phyloP scores from a whole-genome alignment of 2,888 invertebrate genomes.

The Protonemura montana region DNA sequence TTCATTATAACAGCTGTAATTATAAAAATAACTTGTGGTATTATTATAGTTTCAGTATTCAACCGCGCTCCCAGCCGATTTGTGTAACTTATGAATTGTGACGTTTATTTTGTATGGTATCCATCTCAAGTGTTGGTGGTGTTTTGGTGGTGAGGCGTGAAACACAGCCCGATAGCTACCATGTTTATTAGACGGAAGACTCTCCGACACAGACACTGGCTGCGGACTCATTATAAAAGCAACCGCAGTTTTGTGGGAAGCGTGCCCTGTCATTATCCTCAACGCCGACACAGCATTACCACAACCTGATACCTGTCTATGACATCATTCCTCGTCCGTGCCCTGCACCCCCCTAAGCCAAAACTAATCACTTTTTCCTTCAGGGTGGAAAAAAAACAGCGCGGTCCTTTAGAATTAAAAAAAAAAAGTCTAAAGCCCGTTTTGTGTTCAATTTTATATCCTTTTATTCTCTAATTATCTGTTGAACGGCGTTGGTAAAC shows the following conservation, averaged over 20 bases:
- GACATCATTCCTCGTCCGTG: constrained; percentile 26
- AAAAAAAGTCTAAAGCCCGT: constrained; percentile 1
- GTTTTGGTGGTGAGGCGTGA: constrained; percentile 29
- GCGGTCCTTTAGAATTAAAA: not conserved
- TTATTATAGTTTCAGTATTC: constrained; percentile 24
- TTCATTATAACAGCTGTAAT: not conserved
- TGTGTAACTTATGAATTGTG: constrained; percentile 22
- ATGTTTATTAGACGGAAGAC: constrained; percentile 26
- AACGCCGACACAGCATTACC: constrained; percentile 24
- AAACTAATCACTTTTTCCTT: constrained; percentile 36
- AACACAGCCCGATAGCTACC: constrained; percentile 17
- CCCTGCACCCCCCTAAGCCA: constrained; percentile 8
- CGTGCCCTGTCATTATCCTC: constrained; percentile 42
- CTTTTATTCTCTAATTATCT: constrained; percentile 39
- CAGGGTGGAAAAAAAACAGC: not conserved
- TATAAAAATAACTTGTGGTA: not conserved
- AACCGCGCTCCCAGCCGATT: not conserved
- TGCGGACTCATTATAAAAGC: constrained; percentile 26
- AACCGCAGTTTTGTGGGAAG: constrained; percentile 27
- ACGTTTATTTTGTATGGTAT: not conserved
- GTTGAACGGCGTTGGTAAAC: not conserved
- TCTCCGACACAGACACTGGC: no score
- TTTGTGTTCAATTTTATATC: constrained; percentile 9
- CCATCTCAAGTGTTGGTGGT: not conserved
- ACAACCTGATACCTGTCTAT: constrained; percentile 37